Evolutionary conservation across 2,888 invertebrate species (phyloP).

Genomic region (Epinotia nisella): DNA sequence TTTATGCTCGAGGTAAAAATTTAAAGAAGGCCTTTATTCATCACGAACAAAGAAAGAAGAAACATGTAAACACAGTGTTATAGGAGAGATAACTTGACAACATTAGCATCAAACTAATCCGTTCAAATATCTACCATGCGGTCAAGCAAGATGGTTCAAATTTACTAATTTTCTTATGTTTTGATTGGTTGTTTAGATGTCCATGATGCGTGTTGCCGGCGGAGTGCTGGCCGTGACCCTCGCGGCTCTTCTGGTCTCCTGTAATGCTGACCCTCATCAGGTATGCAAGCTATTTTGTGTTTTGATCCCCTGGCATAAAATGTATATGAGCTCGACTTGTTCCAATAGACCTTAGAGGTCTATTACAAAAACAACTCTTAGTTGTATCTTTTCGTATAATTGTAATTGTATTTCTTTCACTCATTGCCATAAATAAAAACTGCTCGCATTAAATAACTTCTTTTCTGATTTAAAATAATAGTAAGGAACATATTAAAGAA

Average conservation of each 20-base stretch:
- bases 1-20: too few species aligned
- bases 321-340: background rate
- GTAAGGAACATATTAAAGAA: too few species aligned
- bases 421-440: too few species aligned
- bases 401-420: too few species aligned
- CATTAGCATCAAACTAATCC: too few species aligned
- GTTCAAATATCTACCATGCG: background rate
- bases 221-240: constrained; percentile 68
- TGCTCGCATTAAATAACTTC: too few species aligned
- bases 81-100: background rate
- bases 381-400: too few species aligned
- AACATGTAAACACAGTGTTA: background rate
- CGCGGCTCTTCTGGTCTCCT: constrained; percentile 70
- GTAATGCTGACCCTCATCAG: constrained; percentile 73
- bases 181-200: constrained; percentile 41
- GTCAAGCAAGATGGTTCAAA: background rate
- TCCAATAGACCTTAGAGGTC: too few species aligned
- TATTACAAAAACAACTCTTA: too few species aligned
- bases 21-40: too few species aligned
- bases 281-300: constrained; percentile 52
- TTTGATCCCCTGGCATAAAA: background rate
- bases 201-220: constrained; percentile 66
- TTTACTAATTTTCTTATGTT: background rate
- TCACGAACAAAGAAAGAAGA: background rate
- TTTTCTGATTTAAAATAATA: too few species aligned